Evolutionary conservation across 2,888 invertebrate genomes (phyloP).

Genomic region (Agrochola circellaris): DNA sequence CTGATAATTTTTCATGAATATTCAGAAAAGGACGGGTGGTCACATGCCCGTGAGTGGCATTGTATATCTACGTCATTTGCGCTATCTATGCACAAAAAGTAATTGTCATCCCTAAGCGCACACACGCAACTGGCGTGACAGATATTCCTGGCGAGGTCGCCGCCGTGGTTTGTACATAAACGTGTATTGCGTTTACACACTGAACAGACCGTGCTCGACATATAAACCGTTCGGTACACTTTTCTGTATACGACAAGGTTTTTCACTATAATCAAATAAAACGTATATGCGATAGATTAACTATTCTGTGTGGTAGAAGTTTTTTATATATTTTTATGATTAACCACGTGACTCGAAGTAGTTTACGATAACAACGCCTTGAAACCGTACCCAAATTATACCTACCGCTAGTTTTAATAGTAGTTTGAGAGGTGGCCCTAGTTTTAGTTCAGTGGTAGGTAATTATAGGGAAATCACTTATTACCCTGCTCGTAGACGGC

Average conservation of each 20-base stretch:
- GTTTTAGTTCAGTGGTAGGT: conserved; percentile 38
- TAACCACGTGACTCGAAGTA: background rate
- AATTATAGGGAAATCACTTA: conserved; percentile 56
- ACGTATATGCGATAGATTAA: conserved; percentile 2
- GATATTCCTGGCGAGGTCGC: background rate
- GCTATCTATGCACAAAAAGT: background rate
- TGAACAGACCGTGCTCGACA: background rate
- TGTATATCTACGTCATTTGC: background rate
- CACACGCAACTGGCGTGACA: conserved; percentile 7
- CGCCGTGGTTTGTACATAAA: conserved; percentile 15
- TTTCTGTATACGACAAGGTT: background rate
- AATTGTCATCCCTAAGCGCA: conserved; percentile 7
- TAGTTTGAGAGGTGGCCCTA: conserved; percentile 32
- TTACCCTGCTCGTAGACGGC: conserved; percentile 20
- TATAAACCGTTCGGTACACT: background rate
- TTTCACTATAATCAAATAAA: conserved; percentile 1
- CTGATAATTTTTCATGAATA: too few relatives aligned
- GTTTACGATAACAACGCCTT: background rate
- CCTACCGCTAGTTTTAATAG: conserved; percentile 13
- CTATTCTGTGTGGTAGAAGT: background rate
- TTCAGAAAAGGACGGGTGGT: too few relatives aligned
- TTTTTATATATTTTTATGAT: background rate
- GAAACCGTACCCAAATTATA: conserved; percentile 5
- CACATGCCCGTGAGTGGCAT: too few relatives aligned
- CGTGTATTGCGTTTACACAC: conserved; percentile 12